A percentile compares a stretch with the other conserved stretches of the same genome.
Conservation (phyloP, 1,140 invertebrate genomes). For the Lepidostoma basale region DNA sequence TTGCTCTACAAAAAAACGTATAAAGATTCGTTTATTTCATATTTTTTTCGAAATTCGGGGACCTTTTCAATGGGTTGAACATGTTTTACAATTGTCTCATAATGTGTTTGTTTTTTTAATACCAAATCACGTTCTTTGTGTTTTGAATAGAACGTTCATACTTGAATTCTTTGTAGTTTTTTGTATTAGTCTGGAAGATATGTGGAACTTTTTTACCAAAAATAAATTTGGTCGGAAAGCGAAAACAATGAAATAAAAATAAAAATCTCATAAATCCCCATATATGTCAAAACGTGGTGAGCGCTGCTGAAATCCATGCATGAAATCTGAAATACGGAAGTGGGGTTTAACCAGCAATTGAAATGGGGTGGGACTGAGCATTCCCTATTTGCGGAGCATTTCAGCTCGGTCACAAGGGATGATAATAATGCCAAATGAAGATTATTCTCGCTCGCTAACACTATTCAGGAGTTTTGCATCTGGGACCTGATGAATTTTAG, state of each 20-base stretch:
- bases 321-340: slow-evolving; percentile 38
- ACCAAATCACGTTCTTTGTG: too few species aligned
- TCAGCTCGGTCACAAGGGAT: slow-evolving; percentile 37
- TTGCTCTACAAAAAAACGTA: too few species aligned
- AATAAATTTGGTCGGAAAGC: background rate
- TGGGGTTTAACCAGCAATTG: slow-evolving; percentile 6
- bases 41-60: too few species aligned
- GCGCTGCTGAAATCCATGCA: slow-evolving; percentile 29
- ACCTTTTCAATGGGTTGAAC: too few species aligned
- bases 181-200: too few species aligned
- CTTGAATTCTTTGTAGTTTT: too few species aligned
- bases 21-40: too few species aligned
- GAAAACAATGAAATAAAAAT: background rate
- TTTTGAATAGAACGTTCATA: too few species aligned
- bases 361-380: slow-evolving; percentile 11
- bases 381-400: slow-evolving; percentile 39
- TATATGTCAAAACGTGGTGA: background rate
- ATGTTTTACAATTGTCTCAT: too few species aligned
- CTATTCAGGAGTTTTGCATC: too few species aligned
- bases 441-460: slow-evolving; percentile 33
- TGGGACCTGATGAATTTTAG: too few species aligned
- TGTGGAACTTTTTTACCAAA: background rate
- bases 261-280: slow-evolving; percentile 7
- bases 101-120: too few species aligned
- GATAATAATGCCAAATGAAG: slow-evolving; percentile 41